These are phyloP conservation scores for Streblospio benedicti DNA, from an alignment of 1,140 invertebrate species.

Conservation along the genomic window DNA sequence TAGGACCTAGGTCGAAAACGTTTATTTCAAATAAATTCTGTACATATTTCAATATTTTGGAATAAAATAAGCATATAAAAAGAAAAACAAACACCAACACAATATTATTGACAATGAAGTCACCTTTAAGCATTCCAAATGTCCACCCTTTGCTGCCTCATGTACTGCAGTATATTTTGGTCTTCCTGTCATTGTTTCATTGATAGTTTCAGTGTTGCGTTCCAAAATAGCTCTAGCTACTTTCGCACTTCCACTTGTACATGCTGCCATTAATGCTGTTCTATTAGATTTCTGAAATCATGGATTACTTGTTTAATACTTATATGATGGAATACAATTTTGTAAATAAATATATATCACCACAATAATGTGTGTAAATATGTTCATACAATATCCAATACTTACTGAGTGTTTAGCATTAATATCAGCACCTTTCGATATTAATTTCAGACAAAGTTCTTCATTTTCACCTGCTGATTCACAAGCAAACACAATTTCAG, in stretches of 20 bases:
- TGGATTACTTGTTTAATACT: background rate
- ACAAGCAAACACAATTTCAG: slow-evolving; percentile 43
- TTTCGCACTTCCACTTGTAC: slow-evolving; percentile 35
- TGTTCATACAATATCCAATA: slow-evolving; percentile 14
- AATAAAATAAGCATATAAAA: too few species aligned
- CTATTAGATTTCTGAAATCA: slow-evolving; percentile 17
- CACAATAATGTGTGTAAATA: background rate
- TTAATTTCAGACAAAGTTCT: slow-evolving; percentile 37
- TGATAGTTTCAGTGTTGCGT: slow-evolving; percentile 34
- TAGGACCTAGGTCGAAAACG: too few species aligned
- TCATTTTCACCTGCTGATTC: slow-evolving; percentile 42
- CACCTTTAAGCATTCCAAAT: slow-evolving; percentile 18
- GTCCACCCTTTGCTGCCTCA: slow-evolving; percentile 41
- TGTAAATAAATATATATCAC: background rate
- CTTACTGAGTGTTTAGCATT: slow-evolving; percentile 38
- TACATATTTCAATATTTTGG: too few species aligned
- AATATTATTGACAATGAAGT: background rate
- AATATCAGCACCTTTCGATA: slow-evolving; percentile 43
- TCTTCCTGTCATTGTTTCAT: slow-evolving; percentile 36
- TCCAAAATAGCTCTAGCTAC: slow-evolving; percentile 40
- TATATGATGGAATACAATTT: background rate
- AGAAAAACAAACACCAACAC: too few species aligned
- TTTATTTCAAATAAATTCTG: too few species aligned
- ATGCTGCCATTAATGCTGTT: slow-evolving; percentile 45
- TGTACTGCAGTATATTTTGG: slow-evolving; percentile 37